Base-by-base conservation (phyloP, 2,113 vertebrate species). In the Gobius niger region DNA sequence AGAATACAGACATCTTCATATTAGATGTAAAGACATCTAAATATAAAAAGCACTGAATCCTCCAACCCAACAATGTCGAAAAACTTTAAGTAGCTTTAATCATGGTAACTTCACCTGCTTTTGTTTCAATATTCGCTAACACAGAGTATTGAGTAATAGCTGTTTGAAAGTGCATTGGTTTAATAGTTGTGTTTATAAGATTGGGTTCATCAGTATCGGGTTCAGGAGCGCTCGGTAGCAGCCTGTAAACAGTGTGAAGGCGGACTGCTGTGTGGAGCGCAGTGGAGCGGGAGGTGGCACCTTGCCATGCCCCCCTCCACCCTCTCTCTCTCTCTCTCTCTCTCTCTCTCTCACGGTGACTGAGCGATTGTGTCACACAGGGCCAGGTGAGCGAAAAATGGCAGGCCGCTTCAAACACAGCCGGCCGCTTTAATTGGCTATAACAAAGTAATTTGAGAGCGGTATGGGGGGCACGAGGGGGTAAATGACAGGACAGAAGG, bases 391-490 rank as follows among this genome's bases (percentile, higher is more conserved):
- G 87, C 84, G 69, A 88, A 87, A 91, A 92, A 90, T 84, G 81
- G 81, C 86, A 78, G 76, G 70, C 87, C 73, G 84, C 82, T 88
- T 80, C 85, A 90, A 80, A 89, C 91, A 88, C 90, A 92, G 90
- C 87, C 87, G 84, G 89, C 88, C 83, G 76, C 85, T 91, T 91
- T 93, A 91, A 94, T 93, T 92, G 92, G 89, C 78, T 92, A 88
- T 93, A 93, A 93, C 90, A 92, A 94, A 93, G 91, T 92, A 92
- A 92, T 93, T 90, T 93, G 85, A 90, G 90, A 84, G 84, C 87
- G 42, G 86, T 81, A 68, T 88, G 88, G 89, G 89, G 91, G 90
- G 89, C 87, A 76, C 63, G 41, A 81, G 87, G 87, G 91, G 92
- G 89, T 92, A 92, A 93, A 91, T 87, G 92, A 92, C 82, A 84